phyloP scores from a whole-genome alignment of 2,113 vertebrate species.

The Sorex fumeus region DNA sequence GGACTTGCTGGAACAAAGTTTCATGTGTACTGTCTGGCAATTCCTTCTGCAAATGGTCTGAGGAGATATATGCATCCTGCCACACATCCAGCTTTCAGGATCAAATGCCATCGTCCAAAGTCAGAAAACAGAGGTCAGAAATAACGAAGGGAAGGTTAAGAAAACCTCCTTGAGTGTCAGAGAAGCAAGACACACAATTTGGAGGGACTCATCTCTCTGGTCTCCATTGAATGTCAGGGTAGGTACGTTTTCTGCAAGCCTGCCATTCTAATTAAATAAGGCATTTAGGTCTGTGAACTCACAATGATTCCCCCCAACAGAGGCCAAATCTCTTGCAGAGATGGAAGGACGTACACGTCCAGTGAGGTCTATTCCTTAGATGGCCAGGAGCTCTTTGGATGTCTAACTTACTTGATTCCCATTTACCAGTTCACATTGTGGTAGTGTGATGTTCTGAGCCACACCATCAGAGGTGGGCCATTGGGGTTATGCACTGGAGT shows the following conservation, averaged over 20 bases:
- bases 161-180: slow-evolving; percentile 34
- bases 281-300: neutral
- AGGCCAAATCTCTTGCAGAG: neutral
- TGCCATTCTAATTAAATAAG: slow-evolving; percentile 55
- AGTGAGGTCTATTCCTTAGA: neutral
- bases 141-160: slow-evolving; percentile 73
- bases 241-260: slow-evolving; percentile 25
- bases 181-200: slow-evolving; percentile 67
- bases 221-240: slow-evolving; percentile 54
- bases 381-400: neutral
- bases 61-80: neutral
- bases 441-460: neutral
- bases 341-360: slow-evolving; percentile 14
- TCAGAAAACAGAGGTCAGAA: slow-evolving; percentile 67
- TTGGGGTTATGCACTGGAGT: neutral
- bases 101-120: slow-evolving; percentile 41
- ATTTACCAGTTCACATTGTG: neutral
- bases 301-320: neutral
- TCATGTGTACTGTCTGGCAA: slow-evolving; percentile 33
- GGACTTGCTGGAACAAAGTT: slow-evolving; percentile 45
- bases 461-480: neutral
- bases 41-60: slow-evolving; percentile 48
- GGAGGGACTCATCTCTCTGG: slow-evolving; percentile 37
- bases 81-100: slow-evolving; percentile 34
- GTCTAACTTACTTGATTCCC: neutral